These are phyloP conservation scores for Phyllotis vaccarum DNA, from an alignment of 2,797 vertebrate species.

Conservation along the genomic window DNA sequence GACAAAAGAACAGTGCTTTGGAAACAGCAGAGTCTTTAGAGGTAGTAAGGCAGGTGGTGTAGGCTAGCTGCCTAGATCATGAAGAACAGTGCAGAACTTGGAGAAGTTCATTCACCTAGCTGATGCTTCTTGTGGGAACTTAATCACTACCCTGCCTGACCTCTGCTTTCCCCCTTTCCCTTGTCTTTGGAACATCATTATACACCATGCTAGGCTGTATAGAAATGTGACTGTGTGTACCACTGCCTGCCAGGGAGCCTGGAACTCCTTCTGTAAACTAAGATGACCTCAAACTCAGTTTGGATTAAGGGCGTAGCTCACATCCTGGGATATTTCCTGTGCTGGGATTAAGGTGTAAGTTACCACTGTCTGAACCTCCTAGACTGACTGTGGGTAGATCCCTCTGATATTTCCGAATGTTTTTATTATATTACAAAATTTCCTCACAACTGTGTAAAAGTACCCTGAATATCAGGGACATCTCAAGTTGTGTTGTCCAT, in stretches of 20 bases:
- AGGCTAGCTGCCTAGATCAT: not conserved
- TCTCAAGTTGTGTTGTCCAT: not conserved
- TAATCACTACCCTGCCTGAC: not conserved
- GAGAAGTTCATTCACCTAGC: not conserved
- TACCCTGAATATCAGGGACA: not conserved
- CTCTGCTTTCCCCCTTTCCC: not conserved
- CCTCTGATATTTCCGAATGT: no score
- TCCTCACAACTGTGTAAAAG: not conserved
- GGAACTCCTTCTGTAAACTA: no score
- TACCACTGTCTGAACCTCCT: no score
- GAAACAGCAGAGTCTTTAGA: not conserved
- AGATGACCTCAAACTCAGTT: no score
- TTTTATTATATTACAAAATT: no score
- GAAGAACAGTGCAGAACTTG: not conserved
- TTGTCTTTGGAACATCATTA: not conserved
- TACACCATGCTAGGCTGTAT: not conserved
- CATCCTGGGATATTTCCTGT: no score
- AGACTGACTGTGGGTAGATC: no score
- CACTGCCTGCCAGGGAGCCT: no score
- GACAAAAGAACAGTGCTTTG: not conserved
- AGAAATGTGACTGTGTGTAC: no score
- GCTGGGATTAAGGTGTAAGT: no score
- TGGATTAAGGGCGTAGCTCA: no score
- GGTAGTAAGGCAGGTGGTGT: not conserved
- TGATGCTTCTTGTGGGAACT: not conserved